A percentile compares a stretch with the other conserved stretches of the same genome.
Conservation (phyloP, 2,888 invertebrate genomes). For the Sphaerophoria rueppellii region DNA sequence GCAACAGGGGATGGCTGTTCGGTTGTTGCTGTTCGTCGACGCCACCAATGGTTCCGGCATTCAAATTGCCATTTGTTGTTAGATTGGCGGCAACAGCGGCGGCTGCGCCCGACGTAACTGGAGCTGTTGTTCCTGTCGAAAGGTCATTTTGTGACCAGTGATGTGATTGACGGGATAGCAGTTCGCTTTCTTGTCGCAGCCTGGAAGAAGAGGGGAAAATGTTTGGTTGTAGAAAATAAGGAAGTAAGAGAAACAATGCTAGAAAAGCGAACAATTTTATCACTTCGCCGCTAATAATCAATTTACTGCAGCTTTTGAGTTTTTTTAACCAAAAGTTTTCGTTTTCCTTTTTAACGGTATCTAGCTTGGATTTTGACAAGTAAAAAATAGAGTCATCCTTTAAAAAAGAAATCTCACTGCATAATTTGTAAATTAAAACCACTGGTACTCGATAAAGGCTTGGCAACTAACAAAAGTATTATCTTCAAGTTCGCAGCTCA, state of each 20-base stretch:
- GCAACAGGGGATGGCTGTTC: slow-evolving; percentile 71
- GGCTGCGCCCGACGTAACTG: slow-evolving; percentile 22
- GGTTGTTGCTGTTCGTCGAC: slow-evolving; percentile 39
- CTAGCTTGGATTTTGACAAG: too few species aligned
- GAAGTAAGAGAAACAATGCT: too few species aligned
- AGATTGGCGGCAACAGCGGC: neutral
- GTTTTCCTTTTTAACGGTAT: too few species aligned
- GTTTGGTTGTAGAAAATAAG: neutral
- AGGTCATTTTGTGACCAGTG: slow-evolving; percentile 82
- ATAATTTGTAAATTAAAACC: too few species aligned
- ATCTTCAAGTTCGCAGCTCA: too few species aligned
- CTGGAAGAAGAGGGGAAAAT: slow-evolving; percentile 74
- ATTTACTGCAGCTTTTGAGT: too few species aligned
- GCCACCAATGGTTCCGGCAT: slow-evolving; percentile 72
- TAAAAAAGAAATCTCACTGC: too few species aligned
- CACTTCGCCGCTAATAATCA: neutral
- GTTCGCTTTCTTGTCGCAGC: slow-evolving; percentile 82
- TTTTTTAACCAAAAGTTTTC: too few species aligned
- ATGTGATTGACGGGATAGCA: slow-evolving; percentile 82
- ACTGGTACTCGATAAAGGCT: too few species aligned
- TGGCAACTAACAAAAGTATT: too few species aligned
- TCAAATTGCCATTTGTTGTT: slow-evolving; percentile 67
- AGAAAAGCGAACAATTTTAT: neutral
- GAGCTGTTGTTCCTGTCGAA: slow-evolving; percentile 77
- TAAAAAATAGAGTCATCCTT: too few species aligned